These are phyloP conservation scores for Cavia aperea DNA, from an alignment of 2,113 vertebrate species.

Conservation along the genomic window DNA sequence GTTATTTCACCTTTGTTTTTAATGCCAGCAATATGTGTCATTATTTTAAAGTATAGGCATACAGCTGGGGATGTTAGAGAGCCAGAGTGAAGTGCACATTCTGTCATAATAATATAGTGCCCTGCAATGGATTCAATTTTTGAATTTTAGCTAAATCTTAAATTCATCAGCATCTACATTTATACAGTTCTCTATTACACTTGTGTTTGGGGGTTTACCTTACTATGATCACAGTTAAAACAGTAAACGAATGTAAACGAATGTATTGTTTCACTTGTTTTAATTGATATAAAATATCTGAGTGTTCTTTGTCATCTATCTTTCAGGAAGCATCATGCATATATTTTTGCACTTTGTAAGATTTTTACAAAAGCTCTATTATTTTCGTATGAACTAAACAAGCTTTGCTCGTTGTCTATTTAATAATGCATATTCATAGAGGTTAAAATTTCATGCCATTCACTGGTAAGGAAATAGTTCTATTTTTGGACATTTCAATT, in stretches of 20 bases:
- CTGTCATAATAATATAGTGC: background rate
- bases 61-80: background rate
- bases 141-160: conserved; percentile 14
- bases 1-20: background rate
- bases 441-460: background rate
- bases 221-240: background rate
- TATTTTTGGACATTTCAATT: background rate
- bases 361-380: background rate
- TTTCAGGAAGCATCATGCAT: background rate
- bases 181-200: background rate
- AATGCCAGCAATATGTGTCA: background rate
- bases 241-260: background rate
- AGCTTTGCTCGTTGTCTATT: background rate
- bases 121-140: background rate
- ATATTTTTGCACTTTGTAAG: background rate
- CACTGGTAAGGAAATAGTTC: background rate
- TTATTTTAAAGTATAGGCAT: background rate
- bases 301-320: background rate
- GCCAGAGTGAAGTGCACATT: background rate
- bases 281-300: background rate
- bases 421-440: background rate
- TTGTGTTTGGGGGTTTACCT: background rate
- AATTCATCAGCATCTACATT: background rate
- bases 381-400: background rate
- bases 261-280: background rate